Conservation (phyloP, 2,888 invertebrate genomes). For the Globia sparganii region DNA sequence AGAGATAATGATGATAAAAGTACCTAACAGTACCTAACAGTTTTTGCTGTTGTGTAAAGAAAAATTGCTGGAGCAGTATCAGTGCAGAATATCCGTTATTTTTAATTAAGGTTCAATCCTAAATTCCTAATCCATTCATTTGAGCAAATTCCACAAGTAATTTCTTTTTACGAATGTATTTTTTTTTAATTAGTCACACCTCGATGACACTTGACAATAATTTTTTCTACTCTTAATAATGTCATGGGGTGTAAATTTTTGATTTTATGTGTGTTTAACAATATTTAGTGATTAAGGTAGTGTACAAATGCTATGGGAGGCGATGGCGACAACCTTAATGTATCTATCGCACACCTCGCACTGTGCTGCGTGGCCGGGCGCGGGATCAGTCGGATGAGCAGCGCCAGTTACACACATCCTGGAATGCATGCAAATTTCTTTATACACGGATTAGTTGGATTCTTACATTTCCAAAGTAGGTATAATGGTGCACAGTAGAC, state of each 20-base stretch:
- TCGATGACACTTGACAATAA: constrained; percentile 47
- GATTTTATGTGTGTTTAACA: constrained; percentile 37
- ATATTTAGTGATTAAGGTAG: constrained; percentile 31
- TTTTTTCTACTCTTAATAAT: constrained; percentile 36
- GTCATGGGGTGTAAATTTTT: constrained; percentile 27
- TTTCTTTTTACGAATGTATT: constrained; percentile 3
- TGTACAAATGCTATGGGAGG: constrained; percentile 74
- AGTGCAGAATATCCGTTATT: background rate
- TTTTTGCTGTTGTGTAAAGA: background rate
- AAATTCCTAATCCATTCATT: too few relatives aligned
- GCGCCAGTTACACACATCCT: constrained; percentile 77
- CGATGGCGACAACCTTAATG: constrained; percentile 76
- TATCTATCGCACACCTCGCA: constrained; percentile 81
- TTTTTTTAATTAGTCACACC: constrained; percentile 15
- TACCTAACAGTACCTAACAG: too few relatives aligned
- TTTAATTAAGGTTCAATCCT: background rate
- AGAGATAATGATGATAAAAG: background rate
- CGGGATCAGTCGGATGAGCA: constrained; percentile 66
- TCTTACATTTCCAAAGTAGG: constrained; percentile 76
- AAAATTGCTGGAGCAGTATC: background rate
- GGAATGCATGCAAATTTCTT: constrained; percentile 86
- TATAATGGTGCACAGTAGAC: constrained; percentile 15
- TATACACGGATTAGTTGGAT: constrained; percentile 82
- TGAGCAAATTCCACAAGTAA: too few relatives aligned
- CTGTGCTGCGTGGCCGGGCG: constrained; percentile 79